A percentile compares a stretch with the other conserved stretches of the same genome.
Evolutionary conservation across 2,888 invertebrate genomes (phyloP).

Genomic region (Catocala nupta): DNA sequence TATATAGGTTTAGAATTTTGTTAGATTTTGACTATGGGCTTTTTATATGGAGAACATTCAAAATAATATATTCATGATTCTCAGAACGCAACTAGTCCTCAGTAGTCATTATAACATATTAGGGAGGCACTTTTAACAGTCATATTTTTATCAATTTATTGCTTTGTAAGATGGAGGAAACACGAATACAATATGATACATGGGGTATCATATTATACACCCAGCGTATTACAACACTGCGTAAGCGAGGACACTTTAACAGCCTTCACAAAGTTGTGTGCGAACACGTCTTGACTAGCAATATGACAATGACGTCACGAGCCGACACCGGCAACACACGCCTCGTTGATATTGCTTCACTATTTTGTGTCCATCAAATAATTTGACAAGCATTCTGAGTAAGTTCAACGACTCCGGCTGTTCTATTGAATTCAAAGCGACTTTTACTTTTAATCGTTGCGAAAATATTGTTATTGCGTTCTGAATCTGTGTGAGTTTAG

Average conservation of each 20-base stretch:
- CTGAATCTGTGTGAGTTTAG: too few species aligned
- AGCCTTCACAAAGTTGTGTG: slow-evolving; percentile 23
- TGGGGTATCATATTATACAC: too few species aligned
- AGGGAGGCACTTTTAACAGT: too few species aligned
- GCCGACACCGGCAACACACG: slow-evolving; percentile 16
- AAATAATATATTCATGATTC: too few species aligned
- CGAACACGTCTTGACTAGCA: slow-evolving; percentile 37
- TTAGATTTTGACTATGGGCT: too few species aligned
- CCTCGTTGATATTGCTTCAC: slow-evolving; percentile 28
- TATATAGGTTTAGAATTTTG: too few species aligned
- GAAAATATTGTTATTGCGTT: slow-evolving; percentile 16
- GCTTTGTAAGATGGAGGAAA: too few species aligned
- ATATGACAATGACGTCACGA: slow-evolving; percentile 35
- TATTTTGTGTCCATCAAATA: slow-evolving; percentile 17
- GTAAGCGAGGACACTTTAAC: slow-evolving; percentile 13
- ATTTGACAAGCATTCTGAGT: slow-evolving; percentile 17
- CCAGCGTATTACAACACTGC: slow-evolving; percentile 5
- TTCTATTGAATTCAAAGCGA: slow-evolving; percentile 39
- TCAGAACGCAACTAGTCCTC: too few species aligned
- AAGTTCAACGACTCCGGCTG: slow-evolving; percentile 42
- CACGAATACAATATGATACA: too few species aligned
- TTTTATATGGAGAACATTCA: too few species aligned
- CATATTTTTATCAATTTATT: too few species aligned
- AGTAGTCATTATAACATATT: too few species aligned
- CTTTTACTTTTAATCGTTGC: slow-evolving; percentile 56